Conservation (phyloP, 2,797 vertebrate genomes). For the Odontamblyopus lacepedii region DNA sequence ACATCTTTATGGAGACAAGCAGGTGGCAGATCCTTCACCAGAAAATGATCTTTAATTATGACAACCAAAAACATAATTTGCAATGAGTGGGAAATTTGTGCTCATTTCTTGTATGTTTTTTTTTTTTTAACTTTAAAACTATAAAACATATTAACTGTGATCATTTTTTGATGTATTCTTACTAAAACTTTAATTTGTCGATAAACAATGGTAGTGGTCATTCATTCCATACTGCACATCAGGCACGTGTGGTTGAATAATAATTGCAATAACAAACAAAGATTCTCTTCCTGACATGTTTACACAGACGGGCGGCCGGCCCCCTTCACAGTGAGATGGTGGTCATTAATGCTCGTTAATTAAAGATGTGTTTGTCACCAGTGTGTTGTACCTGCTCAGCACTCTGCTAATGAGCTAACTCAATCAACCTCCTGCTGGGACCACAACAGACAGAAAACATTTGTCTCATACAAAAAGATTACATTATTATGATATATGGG, state of each 20-base stretch:
- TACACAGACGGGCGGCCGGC: constrained; percentile 27
- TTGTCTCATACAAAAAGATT: not conserved
- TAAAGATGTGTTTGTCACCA: constrained; percentile 67
- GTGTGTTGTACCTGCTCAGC: constrained; percentile 70
- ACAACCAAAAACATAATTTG: too few species aligned
- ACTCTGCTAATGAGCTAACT: constrained; percentile 74
- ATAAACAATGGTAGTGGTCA: not conserved
- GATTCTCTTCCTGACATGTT: constrained; percentile 46
- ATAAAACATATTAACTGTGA: too few species aligned
- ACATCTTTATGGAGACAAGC: too few species aligned
- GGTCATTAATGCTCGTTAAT: constrained; percentile 74
- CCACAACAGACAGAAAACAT: constrained; percentile 34
- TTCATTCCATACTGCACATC: not conserved
- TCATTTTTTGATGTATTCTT: not conserved
- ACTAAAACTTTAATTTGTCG: not conserved
- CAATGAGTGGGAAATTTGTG: too few species aligned
- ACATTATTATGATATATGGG: constrained; percentile 12
- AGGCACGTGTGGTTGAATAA: constrained; percentile 20
- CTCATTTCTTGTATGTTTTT: not conserved
- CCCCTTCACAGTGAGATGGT: constrained; percentile 42
- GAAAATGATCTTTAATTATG: not conserved
- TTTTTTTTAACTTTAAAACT: too few species aligned
- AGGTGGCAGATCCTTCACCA: too few species aligned
- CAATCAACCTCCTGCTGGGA: constrained; percentile 75
- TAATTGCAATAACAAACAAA: constrained; percentile 44